Evolutionary conservation across 2,888 invertebrate genomes (phyloP).

Genomic region (Spisula solida): DNA sequence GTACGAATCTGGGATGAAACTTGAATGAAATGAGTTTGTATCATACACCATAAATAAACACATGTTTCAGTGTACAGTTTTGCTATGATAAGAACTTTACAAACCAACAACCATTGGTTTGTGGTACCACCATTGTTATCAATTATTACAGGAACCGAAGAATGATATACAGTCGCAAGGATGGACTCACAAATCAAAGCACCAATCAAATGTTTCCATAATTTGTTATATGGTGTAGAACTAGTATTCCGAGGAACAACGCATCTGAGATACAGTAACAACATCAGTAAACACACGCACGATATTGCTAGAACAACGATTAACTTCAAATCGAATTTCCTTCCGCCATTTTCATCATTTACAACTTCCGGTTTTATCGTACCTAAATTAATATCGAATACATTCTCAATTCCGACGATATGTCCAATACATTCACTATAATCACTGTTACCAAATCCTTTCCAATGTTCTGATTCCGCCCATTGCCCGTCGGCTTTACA

Average conservation of each 20-base stretch:
- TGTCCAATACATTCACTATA: slow-evolving; percentile 63
- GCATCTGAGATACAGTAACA: slow-evolving; percentile 51
- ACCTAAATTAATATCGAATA: slow-evolving; percentile 37
- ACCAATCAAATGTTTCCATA: slow-evolving; percentile 59
- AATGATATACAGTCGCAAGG: background rate
- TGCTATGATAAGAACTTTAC: slow-evolving; percentile 56
- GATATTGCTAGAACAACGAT: slow-evolving; percentile 54
- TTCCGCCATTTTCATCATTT: background rate
- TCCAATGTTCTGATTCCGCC: slow-evolving; percentile 59
- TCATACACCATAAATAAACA: slow-evolving; percentile 60
- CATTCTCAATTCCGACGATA: slow-evolving; percentile 49
- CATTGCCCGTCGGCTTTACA: slow-evolving; percentile 67
- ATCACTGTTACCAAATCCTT: slow-evolving; percentile 67
- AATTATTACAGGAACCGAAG: background rate
- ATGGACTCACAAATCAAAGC: slow-evolving; percentile 56
- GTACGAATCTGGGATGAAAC: slow-evolving; percentile 47
- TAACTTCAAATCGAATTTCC: background rate
- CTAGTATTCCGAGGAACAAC: slow-evolving; percentile 56
- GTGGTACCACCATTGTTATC: background rate
- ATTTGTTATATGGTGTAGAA: slow-evolving; percentile 48
- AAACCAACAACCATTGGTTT: slow-evolving; percentile 27
- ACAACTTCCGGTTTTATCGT: background rate
- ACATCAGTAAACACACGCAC: slow-evolving; percentile 43
- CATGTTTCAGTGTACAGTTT: slow-evolving; percentile 50
- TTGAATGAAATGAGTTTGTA: slow-evolving; percentile 59